Base-by-base conservation (phyloP, 2,113 vertebrate genomes). In the Plecturocebus donacophilus region DNA sequence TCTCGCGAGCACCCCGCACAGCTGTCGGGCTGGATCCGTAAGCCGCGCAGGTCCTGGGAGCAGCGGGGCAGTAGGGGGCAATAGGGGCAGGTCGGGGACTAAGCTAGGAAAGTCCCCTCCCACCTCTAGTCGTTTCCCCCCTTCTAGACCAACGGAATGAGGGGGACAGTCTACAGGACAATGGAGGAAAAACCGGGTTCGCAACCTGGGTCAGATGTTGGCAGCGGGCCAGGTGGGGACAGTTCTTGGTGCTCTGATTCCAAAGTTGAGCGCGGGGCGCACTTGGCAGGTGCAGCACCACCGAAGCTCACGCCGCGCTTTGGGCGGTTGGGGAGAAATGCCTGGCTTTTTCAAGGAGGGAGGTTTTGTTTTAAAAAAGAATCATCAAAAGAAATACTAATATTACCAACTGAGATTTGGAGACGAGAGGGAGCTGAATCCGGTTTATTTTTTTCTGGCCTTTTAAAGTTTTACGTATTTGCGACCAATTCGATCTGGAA, bases 181-280 rank as follows among this genome's bases (percentile, higher is more conserved):
- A 47, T 2, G 70, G 35, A 47, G 38, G 38, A 16, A 76, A 90
- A 70, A 23, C 10, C 61, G 5, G 45, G 35, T 30, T 30, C 11
- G 11, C 77, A 66, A 2, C 58, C 12, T 1, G 13, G 38, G 32
- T 58, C 68, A 12, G 75, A 20, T 9, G 27, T 19, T 45, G 38
- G 47, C 40, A 49, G 71, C 20, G 4, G 42, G 52, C 32, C 56
- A 8, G 17, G 70, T 27, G 2, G 10, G 52, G 35, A 76, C 25
- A 8, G 5, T 1, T 8, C 1, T 35, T n/a, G 14, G 49, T 6
- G 40, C 38, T 3, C 54, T 0, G 6, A 19, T 38, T 54, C 40
- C 47, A 20, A 56, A 52, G 35, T 73, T 5, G 80, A 12, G 66
- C 40, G 19, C 20, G 1, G 2, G 17, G 13, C 27, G 14, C 17